phyloP scores from a whole-genome alignment of 64 coral and sea anemone species.

The Anthopleura sola region DNA sequence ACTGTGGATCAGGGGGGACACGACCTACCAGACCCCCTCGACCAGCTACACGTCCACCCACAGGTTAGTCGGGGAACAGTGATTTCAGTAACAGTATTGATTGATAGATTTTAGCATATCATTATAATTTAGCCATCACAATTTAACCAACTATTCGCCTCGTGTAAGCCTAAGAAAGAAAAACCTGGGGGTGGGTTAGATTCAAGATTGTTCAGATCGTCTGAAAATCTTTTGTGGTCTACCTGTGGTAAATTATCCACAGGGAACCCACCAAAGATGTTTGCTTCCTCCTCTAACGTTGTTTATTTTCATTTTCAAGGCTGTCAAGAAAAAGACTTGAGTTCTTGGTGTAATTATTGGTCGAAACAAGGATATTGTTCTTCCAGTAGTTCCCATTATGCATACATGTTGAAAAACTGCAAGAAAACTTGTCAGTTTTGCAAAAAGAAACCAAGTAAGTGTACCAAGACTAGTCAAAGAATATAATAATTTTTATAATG shows the following conservation, averaged over 20 bases:
- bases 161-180: too few species aligned
- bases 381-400: background rate
- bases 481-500: too few species aligned
- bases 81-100: too few species aligned
- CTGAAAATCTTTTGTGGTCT: too few species aligned
- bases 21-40: background rate
- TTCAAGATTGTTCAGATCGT: too few species aligned
- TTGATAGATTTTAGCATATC: too few species aligned
- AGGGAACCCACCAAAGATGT: background rate
- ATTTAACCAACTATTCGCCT: too few species aligned
- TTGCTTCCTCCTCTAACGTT: background rate
- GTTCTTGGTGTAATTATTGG: background rate
- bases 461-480: too few species aligned
- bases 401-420: background rate
- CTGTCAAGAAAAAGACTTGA: background rate
- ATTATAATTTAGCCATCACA: too few species aligned
- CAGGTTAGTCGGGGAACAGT: background rate
- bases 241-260: background rate
- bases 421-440: background rate
- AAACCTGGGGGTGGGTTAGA: too few species aligned
- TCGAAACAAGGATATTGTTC: background rate
- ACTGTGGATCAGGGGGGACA: conserved; percentile 13
- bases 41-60: background rate
- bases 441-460: background rate
- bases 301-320: background rate